Evolutionary conservation across 2,888 invertebrate genomes (phyloP), one percentile per base, ranked within the genome.

Genomic region (Apodemia zela): DNA sequence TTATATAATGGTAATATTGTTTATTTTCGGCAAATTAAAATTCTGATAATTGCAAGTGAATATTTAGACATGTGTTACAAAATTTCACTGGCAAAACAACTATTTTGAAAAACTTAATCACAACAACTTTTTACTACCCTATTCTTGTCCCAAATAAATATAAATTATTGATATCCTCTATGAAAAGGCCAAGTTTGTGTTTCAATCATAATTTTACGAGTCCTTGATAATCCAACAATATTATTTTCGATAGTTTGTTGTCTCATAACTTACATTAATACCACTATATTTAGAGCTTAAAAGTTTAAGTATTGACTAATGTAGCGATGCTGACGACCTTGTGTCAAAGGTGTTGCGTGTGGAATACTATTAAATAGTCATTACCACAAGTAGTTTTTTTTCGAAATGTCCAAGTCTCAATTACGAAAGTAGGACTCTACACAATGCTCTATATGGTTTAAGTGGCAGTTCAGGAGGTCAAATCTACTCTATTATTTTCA

Each of bases 311-410:
- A 54, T 54, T 54, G 21, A 54, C 54, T 54, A 54, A 54, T 54
- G n/a, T 54, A 54, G 13, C 25, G 6, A 18, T 15, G n/a, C 7
- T 11, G 17, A 15, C n/a, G 54, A 29, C 54, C 54, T 54, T 54
- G 54, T 29, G 29, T 51, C 51, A 51, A 51, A 29, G 21, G 25
- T n/a, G 54, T 54, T 54, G 54, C 54, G 54, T 54, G 54, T 54
- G 54, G 7, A 54, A 25, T 2, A 54, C 54, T 25, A 54, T 54
- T 54, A 54, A 54, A 54, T 54, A 25, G 64, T 68, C 67, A 64
- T 68, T 68, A 67, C 57, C 60, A 15, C 21, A 15, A 54, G n/a
- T 7, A 54, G 25, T 54, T 29, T 15, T 54, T 54, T 45, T 29
- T 51, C 3, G 54, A 54, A 15, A 25, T 54, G 25, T 54, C 13